These are phyloP conservation scores for Thelaira solivaga DNA, from an alignment of 2,888 invertebrate genomes.

Conservation along the genomic window DNA sequence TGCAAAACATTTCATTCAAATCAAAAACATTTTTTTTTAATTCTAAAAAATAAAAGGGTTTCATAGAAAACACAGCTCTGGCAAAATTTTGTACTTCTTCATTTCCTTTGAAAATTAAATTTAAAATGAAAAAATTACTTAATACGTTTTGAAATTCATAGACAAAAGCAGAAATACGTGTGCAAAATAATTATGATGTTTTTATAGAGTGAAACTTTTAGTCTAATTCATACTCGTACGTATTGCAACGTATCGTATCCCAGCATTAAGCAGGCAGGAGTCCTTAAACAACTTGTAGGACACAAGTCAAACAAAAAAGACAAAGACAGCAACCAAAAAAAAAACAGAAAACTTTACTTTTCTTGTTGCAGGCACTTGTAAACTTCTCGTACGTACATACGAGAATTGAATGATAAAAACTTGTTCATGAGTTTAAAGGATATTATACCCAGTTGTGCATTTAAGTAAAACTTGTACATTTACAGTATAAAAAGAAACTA, in stretches of 20 bases:
- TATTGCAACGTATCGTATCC: too few species aligned
- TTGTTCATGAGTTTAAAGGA: constrained; percentile 18
- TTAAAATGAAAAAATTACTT: constrained; percentile 4
- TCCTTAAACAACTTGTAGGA: constrained; percentile 30
- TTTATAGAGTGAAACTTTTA: neutral
- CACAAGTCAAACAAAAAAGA: constrained; percentile 11
- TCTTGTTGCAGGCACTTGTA: neutral
- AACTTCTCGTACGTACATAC: neutral
- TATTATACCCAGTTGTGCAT: neutral
- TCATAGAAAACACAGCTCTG: constrained; percentile 3
- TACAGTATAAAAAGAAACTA: neutral
- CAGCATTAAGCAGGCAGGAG: constrained; percentile 3
- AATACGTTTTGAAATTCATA: neutral
- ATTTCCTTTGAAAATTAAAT: constrained; percentile 2
- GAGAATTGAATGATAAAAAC: constrained; percentile 19
- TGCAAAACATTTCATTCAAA: neutral
- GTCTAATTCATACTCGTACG: constrained; percentile 6
- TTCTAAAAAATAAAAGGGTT: too few species aligned
- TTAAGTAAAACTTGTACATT: neutral
- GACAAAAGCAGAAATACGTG: neutral
- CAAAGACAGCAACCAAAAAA: neutral
- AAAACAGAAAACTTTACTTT: neutral
- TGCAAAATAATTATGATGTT: neutral
- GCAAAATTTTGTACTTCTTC: too few species aligned
- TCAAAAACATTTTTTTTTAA: too few species aligned